Base-by-base conservation (phyloP, 2,113 vertebrate species). In the Monarcha castaneiventris region DNA sequence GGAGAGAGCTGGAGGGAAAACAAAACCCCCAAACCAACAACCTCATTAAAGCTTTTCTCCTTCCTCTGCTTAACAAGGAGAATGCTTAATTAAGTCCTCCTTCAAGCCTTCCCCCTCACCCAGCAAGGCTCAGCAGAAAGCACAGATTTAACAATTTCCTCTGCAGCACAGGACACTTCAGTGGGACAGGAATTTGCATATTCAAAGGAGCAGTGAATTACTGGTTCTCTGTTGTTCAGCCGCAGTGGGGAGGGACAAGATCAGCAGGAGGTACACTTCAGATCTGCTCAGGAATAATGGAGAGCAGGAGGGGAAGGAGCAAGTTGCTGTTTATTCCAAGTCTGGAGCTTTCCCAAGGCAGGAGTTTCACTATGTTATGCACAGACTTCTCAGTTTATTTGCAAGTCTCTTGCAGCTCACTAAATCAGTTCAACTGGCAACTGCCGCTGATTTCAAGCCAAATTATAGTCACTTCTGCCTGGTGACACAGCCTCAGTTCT, bases 41-140 rank as follows among this genome's bases (percentile, higher is more conserved):
- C n/a, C 59, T 84, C 63, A 84, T 71, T 91, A 94, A 89, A 89
- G 81, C 54, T 87, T 66, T 75, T 94, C 74, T 92, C 80, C 80
- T 96, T 79, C 67, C 54, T 89, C 67, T 89, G 67, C 74, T 91
- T 76, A 93, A 67, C 87, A 94, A 87, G 81, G 62, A 87, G 69
- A 92, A 87, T 67, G 26, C 74, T 95, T 91, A 93, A 94, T 97
- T 75, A 96, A 89, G 74, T 54, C 41, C 73, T 66, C 58, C 67
- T 94, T 89, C 77, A 87, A 91, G 77, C 37, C 48, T 76, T 52
- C 58, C 46, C 35, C 32, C 63, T 73, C 14, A 3, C 56, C 35
- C 78, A 92, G 87, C 61, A 75, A 72, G 3, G 69, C 84, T 91
- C 74, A 73, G 84, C 73, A 94, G 37, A 88, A 90, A 90, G 55